A percentile compares a stretch with the other conserved stretches of the same genome.
phyloP scores from a whole-genome alignment of 2,797 vertebrate species.

The Gadopsis bispinosus region DNA sequence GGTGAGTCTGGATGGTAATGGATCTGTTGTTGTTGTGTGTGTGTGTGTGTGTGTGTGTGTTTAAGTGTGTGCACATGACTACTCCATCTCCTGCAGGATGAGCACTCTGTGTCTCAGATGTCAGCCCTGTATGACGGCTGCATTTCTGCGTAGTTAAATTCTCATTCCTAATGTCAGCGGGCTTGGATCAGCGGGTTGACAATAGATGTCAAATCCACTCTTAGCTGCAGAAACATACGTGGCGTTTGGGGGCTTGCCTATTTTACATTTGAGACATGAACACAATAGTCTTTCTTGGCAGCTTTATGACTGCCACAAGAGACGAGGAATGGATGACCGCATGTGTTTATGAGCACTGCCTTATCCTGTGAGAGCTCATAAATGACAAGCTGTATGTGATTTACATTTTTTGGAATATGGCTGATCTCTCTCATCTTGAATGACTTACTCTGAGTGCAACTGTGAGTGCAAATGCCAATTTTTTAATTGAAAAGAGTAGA shows the following conservation, averaged over 20 bases:
- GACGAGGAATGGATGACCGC: slow-evolving; percentile 44
- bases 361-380: slow-evolving; percentile 60
- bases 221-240: slow-evolving; percentile 37
- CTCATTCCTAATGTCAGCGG: background rate
- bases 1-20: slow-evolving; percentile 82
- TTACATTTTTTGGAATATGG: slow-evolving; percentile 50
- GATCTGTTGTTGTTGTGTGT: background rate
- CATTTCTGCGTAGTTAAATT: background rate
- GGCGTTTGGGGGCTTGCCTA: slow-evolving; percentile 42
- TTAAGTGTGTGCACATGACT: background rate
- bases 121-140: background rate
- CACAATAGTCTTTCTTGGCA: slow-evolving; percentile 57
- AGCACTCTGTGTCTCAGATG: background rate
- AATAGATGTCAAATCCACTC: background rate
- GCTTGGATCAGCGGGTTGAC: slow-evolving; percentile 23
- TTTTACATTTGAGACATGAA: slow-evolving; percentile 51
- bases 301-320: slow-evolving; percentile 43
- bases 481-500: slow-evolving; percentile 3
- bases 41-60: background rate
- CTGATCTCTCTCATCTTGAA: slow-evolving; percentile 32
- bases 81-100: background rate
- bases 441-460: slow-evolving; percentile 23
- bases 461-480: background rate
- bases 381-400: slow-evolving; percentile 58
- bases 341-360: slow-evolving; percentile 51